A percentile compares a stretch with the other conserved stretches of the same genome.
These are phyloP conservation scores for Luehdorfia chinensis DNA, from an alignment of 1,140 invertebrate species.

Conservation along the genomic window DNA sequence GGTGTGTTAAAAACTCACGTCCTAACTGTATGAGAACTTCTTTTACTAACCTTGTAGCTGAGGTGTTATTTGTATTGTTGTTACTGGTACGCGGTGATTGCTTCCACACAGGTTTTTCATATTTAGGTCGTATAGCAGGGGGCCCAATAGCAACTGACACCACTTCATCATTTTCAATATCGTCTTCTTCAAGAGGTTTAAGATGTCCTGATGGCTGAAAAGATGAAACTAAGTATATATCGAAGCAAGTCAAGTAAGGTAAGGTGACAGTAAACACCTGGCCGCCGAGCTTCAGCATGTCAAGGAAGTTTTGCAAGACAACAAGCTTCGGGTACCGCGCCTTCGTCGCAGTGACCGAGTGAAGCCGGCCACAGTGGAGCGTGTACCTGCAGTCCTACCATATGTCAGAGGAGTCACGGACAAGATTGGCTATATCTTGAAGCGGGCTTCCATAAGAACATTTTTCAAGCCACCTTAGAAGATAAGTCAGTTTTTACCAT, in stretches of 20 bases:
- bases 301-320: too few species aligned
- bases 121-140: constrained; percentile 48
- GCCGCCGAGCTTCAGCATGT: too few species aligned
- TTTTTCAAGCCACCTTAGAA: too few species aligned
- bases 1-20: constrained; percentile 48
- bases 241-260: background rate
- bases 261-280: too few species aligned
- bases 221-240: background rate
- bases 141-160: constrained; percentile 61
- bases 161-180: constrained; percentile 64
- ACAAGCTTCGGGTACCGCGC: too few species aligned
- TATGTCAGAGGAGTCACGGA: too few species aligned
- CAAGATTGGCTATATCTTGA: too few species aligned
- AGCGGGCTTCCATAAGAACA: too few species aligned
- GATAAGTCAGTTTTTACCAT: too few species aligned
- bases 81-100: constrained; percentile 21
- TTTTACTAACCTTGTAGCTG: constrained; percentile 40
- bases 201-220: constrained; percentile 58
- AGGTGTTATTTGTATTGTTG: constrained; percentile 19
- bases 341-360: too few species aligned
- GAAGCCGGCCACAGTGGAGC: too few species aligned
- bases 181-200: constrained; percentile 52
- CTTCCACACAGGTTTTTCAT: constrained; percentile 41
- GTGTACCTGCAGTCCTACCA: too few species aligned
- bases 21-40: constrained; percentile 50